Conservation (phyloP, 2,113 vertebrate genomes). For the Carassius auratus region DNA sequence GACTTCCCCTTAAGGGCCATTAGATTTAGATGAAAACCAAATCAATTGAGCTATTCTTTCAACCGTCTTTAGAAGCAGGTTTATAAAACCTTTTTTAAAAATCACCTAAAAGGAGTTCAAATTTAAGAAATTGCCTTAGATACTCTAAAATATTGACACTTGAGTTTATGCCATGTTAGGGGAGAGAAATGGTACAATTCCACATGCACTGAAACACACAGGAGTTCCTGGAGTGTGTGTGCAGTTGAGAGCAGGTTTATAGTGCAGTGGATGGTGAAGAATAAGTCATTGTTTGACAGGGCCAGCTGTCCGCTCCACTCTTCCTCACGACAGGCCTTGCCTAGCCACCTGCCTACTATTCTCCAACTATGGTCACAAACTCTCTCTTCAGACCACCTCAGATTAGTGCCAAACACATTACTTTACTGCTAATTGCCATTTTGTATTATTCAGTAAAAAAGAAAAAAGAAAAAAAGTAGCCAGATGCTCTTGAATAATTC, state of each 20-base stretch:
- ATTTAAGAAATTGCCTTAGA: not conserved
- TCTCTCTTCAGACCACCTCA: slow-evolving; percentile 52
- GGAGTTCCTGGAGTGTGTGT: slow-evolving; percentile 27
- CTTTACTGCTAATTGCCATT: slow-evolving; percentile 43
- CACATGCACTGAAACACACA: slow-evolving; percentile 15
- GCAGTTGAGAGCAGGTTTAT: slow-evolving; percentile 37
- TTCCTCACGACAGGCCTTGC: slow-evolving; percentile 55
- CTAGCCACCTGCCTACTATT: slow-evolving; percentile 62
- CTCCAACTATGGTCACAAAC: slow-evolving; percentile 63
- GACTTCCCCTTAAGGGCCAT: not conserved
- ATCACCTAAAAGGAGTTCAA: not conserved
- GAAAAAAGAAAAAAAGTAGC: not conserved
- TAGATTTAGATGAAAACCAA: not conserved
- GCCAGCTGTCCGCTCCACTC: slow-evolving; percentile 61
- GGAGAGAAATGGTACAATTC: not conserved
- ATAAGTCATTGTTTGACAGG: slow-evolving; percentile 68
- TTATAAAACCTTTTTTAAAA: not conserved
- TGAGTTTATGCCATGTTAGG: not conserved
- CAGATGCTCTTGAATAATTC: not conserved
- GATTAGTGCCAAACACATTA: slow-evolving; percentile 53
- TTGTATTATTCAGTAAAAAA: not conserved
- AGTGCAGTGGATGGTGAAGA: slow-evolving; percentile 57
- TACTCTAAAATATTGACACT: not conserved
- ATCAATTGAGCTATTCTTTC: not conserved
- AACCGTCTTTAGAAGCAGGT: not conserved